A percentile compares a stretch with the other conserved stretches of the same genome.
Conservation (phyloP, 1,140 invertebrate genomes). For the Bradysia coprophila region DNA sequence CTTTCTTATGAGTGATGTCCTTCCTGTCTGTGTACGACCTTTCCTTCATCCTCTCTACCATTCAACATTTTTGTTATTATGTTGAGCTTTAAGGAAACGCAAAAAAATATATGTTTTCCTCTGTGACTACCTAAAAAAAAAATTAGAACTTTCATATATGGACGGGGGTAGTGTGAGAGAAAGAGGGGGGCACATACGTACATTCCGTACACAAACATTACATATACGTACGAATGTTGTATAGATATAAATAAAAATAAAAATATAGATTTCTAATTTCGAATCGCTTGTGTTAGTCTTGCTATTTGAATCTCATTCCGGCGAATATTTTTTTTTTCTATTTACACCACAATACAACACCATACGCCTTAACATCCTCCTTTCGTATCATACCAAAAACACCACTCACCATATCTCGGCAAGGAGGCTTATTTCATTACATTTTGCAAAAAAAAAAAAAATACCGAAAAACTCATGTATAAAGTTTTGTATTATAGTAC, state of each 20-base stretch:
- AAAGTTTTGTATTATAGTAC: no score
- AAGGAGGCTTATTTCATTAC: neutral
- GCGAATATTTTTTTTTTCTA: neutral
- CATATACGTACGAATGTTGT: no score
- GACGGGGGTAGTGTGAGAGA: no score
- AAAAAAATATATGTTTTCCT: no score
- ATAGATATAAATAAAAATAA: neutral
- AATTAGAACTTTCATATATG: no score
- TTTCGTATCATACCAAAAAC: no score
- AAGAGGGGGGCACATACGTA: no score
- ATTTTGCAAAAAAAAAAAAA: neutral
- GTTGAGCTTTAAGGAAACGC: neutral
- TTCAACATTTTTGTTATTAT: no score
- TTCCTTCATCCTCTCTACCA: neutral
- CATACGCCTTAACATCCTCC: no score
- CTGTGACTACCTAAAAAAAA: no score
- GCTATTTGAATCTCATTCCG: neutral
- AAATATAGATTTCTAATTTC: neutral
- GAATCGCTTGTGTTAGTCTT: neutral
- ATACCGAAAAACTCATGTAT: no score
- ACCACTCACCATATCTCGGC: neutral
- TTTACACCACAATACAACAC: neutral
- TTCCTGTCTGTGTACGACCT: neutral
- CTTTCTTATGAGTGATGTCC: neutral
- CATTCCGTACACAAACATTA: no score